Conservation (phyloP, 2,888 invertebrate genomes). For the Glyphotaelius pellucidus region DNA sequence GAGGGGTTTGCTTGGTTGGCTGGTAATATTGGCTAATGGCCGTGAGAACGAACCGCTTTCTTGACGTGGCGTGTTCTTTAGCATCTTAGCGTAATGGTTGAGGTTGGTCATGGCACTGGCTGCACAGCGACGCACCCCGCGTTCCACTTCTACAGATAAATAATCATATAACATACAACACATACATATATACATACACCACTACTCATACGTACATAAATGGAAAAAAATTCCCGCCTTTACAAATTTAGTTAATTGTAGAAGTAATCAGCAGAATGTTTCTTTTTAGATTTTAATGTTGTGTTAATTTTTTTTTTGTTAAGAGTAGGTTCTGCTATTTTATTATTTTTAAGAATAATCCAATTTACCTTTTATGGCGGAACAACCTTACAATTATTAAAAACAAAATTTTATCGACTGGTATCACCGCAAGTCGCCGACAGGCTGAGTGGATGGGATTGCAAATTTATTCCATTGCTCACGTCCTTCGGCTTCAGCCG, state of each 20-base stretch:
- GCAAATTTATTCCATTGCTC: too few species aligned
- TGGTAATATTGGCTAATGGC: conserved; percentile 6
- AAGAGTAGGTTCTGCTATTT: neutral
- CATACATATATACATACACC: neutral
- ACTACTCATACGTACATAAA: neutral
- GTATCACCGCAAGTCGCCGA: too few species aligned
- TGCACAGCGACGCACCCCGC: conserved; percentile 77
- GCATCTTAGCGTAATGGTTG: conserved; percentile 81
- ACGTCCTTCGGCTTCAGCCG: too few species aligned
- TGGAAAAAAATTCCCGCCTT: neutral
- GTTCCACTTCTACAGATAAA: conserved; percentile 45
- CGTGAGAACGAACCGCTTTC: conserved; percentile 61
- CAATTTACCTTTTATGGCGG: too few species aligned
- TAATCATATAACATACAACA: conserved; percentile 4
- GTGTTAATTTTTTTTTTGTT: neutral
- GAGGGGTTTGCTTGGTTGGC: too few species aligned
- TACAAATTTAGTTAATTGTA: neutral
- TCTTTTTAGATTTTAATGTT: neutral
- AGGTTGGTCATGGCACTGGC: conserved; percentile 81
- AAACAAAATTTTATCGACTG: too few species aligned
- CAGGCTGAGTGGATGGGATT: too few species aligned
- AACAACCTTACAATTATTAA: too few species aligned
- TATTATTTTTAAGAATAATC: too few species aligned
- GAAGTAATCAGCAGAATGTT: neutral
- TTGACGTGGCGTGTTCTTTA: conserved; percentile 71